Percentiles rank a stretch among this genome's conserved stretches.
These are phyloP conservation scores for Aleiodes sp. DNA, from an alignment of 1,140 invertebrate genomes.

Conservation along the genomic window DNA sequence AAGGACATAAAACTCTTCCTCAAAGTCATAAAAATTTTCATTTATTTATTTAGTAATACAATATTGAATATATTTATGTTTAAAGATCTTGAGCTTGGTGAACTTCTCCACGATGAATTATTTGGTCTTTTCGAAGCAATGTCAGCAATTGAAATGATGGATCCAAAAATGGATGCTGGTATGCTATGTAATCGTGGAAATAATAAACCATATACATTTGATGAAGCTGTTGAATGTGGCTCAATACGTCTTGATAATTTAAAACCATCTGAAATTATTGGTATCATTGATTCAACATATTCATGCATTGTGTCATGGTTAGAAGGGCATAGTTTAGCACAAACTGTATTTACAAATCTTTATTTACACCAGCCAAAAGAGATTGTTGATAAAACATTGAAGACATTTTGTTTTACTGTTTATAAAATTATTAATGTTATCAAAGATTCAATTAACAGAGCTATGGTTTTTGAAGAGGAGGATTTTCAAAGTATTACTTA, in stretches of 20 bases:
- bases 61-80: constrained; percentile 18
- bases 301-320: constrained; percentile 94
- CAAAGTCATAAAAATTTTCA: neutral
- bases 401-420: constrained; percentile 87
- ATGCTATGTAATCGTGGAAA: constrained; percentile 93
- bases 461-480: constrained; percentile 92
- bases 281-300: constrained; percentile 93
- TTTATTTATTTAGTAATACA: neutral
- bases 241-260: constrained; percentile 83
- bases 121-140: constrained; percentile 98
- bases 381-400: constrained; percentile 85
- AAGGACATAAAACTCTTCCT: neutral
- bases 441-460: constrained; percentile 87
- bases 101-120: constrained; percentile 88
- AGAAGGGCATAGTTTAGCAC: constrained; percentile 94
- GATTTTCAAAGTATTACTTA: constrained; percentile 95
- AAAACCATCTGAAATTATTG: constrained; percentile 77
- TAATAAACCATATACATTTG: constrained; percentile 87
- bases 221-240: constrained; percentile 83
- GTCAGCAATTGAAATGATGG: constrained; percentile 99
- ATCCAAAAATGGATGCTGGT: constrained; percentile 99
- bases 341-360: constrained; percentile 97
- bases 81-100: constrained; percentile 84
- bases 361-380: constrained; percentile 91
- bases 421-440: constrained; percentile 93